Percentiles rank a stretch among this genome's conserved stretches.
These are phyloP conservation scores for Kryphioiulus occultus DNA, from an alignment of 2,888 invertebrate species.

Conservation along the genomic window DNA sequence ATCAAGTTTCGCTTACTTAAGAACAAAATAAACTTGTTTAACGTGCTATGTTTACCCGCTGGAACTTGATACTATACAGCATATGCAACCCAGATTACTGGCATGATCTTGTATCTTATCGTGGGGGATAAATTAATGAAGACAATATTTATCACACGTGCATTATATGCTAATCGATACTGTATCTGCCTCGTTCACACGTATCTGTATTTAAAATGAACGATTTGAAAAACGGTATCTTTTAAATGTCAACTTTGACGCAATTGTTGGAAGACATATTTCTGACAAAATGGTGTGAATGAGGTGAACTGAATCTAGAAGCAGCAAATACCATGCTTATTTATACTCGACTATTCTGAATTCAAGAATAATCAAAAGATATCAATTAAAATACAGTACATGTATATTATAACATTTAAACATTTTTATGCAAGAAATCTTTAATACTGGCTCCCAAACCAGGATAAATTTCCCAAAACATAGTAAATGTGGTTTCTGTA, in stretches of 20 bases:
- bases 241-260: background rate
- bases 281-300: no score
- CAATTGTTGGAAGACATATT: no score
- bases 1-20: background rate
- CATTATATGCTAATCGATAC: background rate
- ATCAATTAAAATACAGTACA: background rate
- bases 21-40: background rate
- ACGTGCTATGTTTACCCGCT: background rate
- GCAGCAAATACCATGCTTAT: background rate
- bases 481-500: no score
- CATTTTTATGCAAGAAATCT: no score
- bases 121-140: background rate
- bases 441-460: no score
- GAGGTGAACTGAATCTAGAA: no score
- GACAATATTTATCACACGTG: background rate
- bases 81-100: background rate
- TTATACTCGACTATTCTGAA: background rate
- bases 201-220: background rate
- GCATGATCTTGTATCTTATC: background rate
- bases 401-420: no score
- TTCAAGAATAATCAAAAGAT: no score
- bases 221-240: background rate
- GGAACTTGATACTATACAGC: background rate
- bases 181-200: background rate
- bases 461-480: no score